phyloP scores from a whole-genome alignment of 2,888 invertebrate genomes.

The Pemphredon lugubris region DNA sequence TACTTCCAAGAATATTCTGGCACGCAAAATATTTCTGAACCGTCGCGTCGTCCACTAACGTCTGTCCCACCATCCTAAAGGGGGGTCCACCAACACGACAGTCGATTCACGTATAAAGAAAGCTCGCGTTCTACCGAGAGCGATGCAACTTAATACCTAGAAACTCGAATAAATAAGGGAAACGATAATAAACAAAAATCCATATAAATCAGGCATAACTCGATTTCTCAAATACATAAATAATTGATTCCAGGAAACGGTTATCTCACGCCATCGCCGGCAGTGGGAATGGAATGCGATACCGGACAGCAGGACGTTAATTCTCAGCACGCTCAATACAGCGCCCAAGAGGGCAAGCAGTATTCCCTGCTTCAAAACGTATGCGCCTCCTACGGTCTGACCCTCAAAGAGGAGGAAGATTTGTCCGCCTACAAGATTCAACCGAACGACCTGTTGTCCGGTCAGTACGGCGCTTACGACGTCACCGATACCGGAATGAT shows the following conservation, averaged over 20 bases:
- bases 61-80: too few relatives aligned
- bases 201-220: background rate
- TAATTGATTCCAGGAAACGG: constrained; percentile 81
- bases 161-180: too few relatives aligned
- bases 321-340: constrained; percentile 77
- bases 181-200: too few relatives aligned
- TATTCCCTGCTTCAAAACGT: constrained; percentile 90
- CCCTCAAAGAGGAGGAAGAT: constrained; percentile 91
- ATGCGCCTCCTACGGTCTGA: constrained; percentile 88
- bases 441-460: constrained; percentile 84
- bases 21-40: too few relatives aligned
- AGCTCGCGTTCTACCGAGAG: too few relatives aligned
- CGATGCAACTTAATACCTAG: too few relatives aligned
- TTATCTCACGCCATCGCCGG: constrained; percentile 87
- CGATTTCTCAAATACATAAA: background rate
- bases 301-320: constrained; percentile 85
- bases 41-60: too few relatives aligned
- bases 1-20: too few relatives aligned
- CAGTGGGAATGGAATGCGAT: constrained; percentile 89
- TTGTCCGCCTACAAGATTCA: constrained; percentile 89
- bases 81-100: too few relatives aligned
- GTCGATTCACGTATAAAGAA: too few relatives aligned
- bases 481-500: constrained; percentile 88
- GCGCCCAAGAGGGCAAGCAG: constrained; percentile 84
- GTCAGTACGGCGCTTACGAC: constrained; percentile 85